Base-by-base conservation (phyloP, 2,113 vertebrate genomes). In the Neogale vison region DNA sequence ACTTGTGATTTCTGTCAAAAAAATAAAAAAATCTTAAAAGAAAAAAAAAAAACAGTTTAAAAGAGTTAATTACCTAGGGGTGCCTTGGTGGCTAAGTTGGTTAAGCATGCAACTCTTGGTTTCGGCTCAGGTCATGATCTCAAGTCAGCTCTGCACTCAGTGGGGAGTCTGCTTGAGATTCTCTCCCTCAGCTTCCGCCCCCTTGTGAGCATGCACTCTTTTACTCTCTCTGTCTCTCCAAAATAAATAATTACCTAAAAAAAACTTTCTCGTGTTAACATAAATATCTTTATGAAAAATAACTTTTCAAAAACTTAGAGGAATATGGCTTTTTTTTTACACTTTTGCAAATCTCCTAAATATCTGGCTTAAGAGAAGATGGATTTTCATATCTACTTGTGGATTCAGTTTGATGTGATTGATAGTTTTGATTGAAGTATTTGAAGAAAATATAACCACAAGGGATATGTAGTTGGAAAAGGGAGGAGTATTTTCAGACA, bases 211-310 rank as follows among this genome's bases (percentile, higher is more conserved):
- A 34, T 65, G 31, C 63, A 15, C 63, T 34, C 63, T 15, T 14
- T 65, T 29, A 7, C 29, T 34, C 63, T 31, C 3, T 26, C 23
- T 11, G 12, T 65, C 9, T 59, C 23, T 59, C 26, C 29, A 29
- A 65, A 65, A 65, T 71, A 71, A 23, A 52, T 52, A 52, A 52
- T 88, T 82, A 63, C 72, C 77, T 79, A 7, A 61, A 93, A 84
- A 81, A 87, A 29, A 1, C 55, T 52, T 24, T 86, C 39, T 95
- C 23, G 29, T 91, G 31, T 81, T 91, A 96, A 57, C 31, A 61
- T 50, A 72, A 95, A 76, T 57, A 84, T 74, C 87, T 88, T 85
- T 92, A 81, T 88, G 63, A 92, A 91, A 96, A 95, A 29, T 45
- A 84, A 87, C 11, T 93, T 94, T 84, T 23, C 0, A 55, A 92